These are phyloP conservation scores for Saimiri boliviensis DNA, from an alignment of 2,113 vertebrate genomes.

Conservation along the genomic window DNA sequence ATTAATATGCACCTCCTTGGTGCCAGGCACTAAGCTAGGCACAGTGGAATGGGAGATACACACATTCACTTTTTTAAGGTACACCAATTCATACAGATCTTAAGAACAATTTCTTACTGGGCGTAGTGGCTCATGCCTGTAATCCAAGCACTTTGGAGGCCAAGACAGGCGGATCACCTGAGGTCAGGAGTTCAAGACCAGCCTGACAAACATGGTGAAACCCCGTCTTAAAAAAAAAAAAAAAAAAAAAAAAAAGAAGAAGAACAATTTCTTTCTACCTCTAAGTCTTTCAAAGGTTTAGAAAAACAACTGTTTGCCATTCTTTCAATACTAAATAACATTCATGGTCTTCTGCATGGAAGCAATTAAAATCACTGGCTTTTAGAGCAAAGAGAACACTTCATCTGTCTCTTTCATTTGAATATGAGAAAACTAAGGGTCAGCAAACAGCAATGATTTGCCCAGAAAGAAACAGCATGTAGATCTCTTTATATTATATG, in stretches of 20 bases:
- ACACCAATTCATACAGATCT: background rate
- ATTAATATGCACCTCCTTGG: background rate
- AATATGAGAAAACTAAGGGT: background rate
- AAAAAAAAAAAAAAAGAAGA: too few species aligned
- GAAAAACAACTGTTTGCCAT: background rate
- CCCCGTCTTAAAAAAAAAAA: too few species aligned
- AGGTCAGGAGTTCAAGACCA: too few species aligned
- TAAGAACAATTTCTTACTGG: background rate
- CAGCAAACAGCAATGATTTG: background rate
- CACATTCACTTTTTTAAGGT: background rate
- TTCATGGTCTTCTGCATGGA: background rate
- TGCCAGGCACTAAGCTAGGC: background rate
- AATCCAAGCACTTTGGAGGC: too few species aligned
- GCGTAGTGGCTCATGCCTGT: too few species aligned
- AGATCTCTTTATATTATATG: background rate
- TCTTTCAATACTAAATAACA: background rate
- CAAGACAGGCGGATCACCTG: too few species aligned
- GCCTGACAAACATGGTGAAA: too few species aligned
- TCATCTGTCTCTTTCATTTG: background rate
- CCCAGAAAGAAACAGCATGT: background rate
- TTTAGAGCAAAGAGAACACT: background rate
- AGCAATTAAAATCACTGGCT: background rate
- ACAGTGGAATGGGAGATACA: background rate
- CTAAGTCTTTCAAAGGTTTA: background rate
- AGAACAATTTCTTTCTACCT: background rate